phyloP scores from a whole-genome alignment of 2,113 vertebrate genomes.

The Coptodon bakossiorum region DNA sequence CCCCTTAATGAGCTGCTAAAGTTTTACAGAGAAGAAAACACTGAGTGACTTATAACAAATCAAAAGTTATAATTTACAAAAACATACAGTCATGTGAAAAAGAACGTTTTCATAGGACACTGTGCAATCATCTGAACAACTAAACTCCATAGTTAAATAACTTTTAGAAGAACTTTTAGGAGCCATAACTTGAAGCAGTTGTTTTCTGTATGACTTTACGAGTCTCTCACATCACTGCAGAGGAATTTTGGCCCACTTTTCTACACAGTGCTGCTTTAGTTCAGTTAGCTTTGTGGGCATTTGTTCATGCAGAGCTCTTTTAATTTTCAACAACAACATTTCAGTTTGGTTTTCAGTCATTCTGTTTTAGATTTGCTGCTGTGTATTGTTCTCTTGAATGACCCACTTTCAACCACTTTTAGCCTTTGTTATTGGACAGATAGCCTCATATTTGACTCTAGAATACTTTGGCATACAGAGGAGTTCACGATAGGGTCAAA shows the following conservation, averaged over 20 bases:
- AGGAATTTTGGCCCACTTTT: not conserved
- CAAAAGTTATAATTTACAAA: not conserved
- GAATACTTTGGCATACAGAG: not conserved
- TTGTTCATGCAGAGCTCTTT: not conserved
- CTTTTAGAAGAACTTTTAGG: not conserved
- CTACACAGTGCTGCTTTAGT: not conserved
- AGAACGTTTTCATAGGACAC: not conserved
- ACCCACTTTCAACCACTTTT: not conserved
- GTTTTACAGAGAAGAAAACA: not conserved
- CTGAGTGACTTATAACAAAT: not conserved
- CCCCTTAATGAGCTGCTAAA: slow-evolving; percentile 69
- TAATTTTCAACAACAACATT: not conserved
- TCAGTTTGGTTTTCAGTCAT: not conserved
- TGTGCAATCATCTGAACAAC: rapidly evolving
- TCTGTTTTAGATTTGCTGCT: not conserved
- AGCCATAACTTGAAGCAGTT: not conserved
- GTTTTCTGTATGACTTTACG: not conserved
- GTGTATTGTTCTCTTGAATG: not conserved
- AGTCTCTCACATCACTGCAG: not conserved
- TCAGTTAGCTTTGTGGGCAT: not conserved
- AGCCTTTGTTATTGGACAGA: not conserved
- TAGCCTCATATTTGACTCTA: not conserved
- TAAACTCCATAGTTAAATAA: not conserved
- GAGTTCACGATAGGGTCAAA: not conserved
- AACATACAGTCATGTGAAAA: not conserved